A percentile compares a stretch with the other conserved stretches of the same genome.
Conservation (phyloP, 2,113 vertebrate genomes). For the Grammomys dolichurus region DNA sequence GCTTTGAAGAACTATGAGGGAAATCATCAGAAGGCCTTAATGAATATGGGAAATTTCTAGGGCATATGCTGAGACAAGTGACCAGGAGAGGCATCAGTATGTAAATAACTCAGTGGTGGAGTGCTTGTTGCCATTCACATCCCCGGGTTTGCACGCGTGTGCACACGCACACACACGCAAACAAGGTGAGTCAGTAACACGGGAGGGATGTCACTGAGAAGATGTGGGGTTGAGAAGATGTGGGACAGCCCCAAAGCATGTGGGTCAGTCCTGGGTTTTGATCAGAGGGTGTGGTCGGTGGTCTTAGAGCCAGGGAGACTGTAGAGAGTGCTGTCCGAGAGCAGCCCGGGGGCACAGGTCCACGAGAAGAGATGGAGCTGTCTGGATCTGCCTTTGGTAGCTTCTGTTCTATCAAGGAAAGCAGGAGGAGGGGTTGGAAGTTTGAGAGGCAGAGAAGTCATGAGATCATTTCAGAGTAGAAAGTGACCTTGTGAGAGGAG, state of each 20-base stretch:
- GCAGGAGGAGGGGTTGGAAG: background rate
- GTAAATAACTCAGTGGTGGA: background rate
- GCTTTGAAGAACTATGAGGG: background rate
- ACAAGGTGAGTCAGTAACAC: background rate
- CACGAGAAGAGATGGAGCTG: background rate
- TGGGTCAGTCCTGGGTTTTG: constrained; percentile 6
- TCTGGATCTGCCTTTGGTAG: background rate
- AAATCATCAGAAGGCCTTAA: background rate
- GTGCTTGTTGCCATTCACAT: background rate
- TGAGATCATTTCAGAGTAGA: background rate
- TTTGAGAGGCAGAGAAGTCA: background rate
- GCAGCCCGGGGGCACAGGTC: background rate
- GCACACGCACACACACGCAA: background rate
- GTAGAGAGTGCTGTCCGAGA: background rate
- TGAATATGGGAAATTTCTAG: background rate
- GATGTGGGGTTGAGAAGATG: background rate
- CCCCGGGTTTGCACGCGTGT: background rate
- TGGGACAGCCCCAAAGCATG: background rate
- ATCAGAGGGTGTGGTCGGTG: too few species aligned
- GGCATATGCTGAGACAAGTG: background rate
- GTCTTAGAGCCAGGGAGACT: background rate
- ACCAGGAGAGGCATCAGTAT: background rate
- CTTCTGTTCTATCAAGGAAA: constrained; percentile 33
- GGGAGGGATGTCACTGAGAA: background rate
- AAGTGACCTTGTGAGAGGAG: background rate